These are phyloP conservation scores for Papilio polyxenes DNA, from an alignment of 1,140 invertebrate species.

Conservation along the genomic window DNA sequence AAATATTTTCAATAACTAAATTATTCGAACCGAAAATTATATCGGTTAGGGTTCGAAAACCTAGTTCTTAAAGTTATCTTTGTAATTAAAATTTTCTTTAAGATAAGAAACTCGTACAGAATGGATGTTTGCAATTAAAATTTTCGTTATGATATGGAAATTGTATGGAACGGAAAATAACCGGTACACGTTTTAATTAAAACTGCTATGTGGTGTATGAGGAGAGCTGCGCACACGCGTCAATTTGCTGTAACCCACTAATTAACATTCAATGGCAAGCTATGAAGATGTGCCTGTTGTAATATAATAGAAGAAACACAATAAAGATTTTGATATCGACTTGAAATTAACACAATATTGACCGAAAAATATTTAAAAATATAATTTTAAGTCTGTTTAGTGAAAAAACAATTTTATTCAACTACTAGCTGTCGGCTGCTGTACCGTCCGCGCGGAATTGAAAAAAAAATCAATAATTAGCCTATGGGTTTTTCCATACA, in stretches of 20 bases:
- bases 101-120: too few relatives aligned
- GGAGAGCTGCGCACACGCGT: background rate
- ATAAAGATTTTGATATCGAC: background rate
- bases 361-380: background rate
- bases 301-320: background rate
- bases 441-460: too few relatives aligned
- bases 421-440: too few relatives aligned
- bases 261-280: background rate
- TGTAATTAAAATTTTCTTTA: too few relatives aligned
- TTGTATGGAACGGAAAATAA: constrained; percentile 7
- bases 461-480: too few relatives aligned
- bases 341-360: background rate
- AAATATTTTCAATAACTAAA: background rate
- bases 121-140: too few relatives aligned
- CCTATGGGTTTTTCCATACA: too few relatives aligned
- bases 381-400: background rate
- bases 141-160: background rate
- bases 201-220: background rate
- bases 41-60: too few relatives aligned
- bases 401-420: background rate
- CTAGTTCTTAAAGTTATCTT: too few relatives aligned
- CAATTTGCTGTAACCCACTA: background rate
- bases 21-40: background rate
- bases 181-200: background rate
- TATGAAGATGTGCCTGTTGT: background rate